These are phyloP conservation scores for Heliconius congener DNA, from an alignment of 1,140 invertebrate species.

Conservation along the genomic window DNA sequence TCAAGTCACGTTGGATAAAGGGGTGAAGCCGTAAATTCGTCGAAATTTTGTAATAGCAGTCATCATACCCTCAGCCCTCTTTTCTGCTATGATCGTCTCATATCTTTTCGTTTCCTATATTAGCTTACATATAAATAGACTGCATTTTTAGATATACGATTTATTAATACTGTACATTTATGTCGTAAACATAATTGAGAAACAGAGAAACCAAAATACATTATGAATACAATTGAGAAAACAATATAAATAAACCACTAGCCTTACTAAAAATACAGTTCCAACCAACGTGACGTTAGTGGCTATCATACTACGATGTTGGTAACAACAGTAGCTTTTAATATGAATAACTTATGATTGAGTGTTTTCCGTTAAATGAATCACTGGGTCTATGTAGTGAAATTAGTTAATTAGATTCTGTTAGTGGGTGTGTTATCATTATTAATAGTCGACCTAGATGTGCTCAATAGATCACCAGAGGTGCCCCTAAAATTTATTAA, in stretches of 20 bases:
- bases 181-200: neutral
- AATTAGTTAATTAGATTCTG: conserved; percentile 41
- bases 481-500: conserved; percentile 48
- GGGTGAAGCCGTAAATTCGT: conserved; percentile 59
- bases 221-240: neutral
- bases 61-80: conserved; percentile 44
- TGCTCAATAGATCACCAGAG: conserved; percentile 52
- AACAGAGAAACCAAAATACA: neutral
- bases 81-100: conserved; percentile 9
- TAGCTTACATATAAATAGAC: conserved; percentile 26
- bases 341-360: conserved; percentile 9
- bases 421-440: conserved; percentile 36
- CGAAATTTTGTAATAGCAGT: conserved; percentile 63
- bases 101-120: conserved; percentile 15
- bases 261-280: neutral
- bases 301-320: neutral
- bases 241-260: neutral
- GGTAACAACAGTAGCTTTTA: conserved; percentile 2
- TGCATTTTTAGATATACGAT: neutral
- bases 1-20: conserved; percentile 60
- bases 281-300: neutral
- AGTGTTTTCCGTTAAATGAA: conserved; percentile 15
- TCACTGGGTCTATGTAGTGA: conserved; percentile 14
- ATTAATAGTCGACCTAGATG: conserved; percentile 38
- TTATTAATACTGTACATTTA: neutral